A percentile compares a stretch with the other conserved stretches of the same genome.
phyloP scores from a whole-genome alignment of 2,113 vertebrate species.

The Trinectes maculatus region DNA sequence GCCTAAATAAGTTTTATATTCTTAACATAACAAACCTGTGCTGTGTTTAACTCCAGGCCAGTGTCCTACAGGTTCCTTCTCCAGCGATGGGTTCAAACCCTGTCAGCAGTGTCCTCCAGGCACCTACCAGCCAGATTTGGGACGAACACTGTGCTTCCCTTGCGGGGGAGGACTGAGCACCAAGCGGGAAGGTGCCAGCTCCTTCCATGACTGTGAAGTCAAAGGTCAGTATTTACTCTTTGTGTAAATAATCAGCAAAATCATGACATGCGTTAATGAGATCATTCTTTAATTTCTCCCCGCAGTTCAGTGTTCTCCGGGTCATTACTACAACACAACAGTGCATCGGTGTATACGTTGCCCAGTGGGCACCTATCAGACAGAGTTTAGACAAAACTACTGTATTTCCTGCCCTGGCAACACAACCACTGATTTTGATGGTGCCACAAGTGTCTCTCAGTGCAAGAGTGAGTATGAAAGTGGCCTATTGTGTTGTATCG shows the following conservation, averaged over 20 bases:
- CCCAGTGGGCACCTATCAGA: slow-evolving; percentile 92
- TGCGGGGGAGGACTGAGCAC: slow-evolving; percentile 94
- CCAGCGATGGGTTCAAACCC: slow-evolving; percentile 92
- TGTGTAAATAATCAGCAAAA: background rate
- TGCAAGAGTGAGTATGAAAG: slow-evolving; percentile 90
- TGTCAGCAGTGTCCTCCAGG: slow-evolving; percentile 91
- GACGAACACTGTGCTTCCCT: slow-evolving; percentile 91
- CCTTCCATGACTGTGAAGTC: slow-evolving; percentile 97
- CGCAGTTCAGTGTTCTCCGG: slow-evolving; percentile 94
- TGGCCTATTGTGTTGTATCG: background rate
- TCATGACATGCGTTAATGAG: background rate
- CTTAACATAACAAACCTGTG: background rate
- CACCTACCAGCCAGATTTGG: slow-evolving; percentile 91
- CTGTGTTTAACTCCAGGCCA: slow-evolving; percentile 83
- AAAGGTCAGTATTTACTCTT: slow-evolving; percentile 83
- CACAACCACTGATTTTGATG: slow-evolving; percentile 96
- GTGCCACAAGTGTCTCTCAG: slow-evolving; percentile 94
- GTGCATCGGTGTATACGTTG: slow-evolving; percentile 97
- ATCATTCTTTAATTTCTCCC: slow-evolving; percentile 15
- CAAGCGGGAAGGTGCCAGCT: slow-evolving; percentile 90
- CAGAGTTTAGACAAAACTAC: slow-evolving; percentile 96
- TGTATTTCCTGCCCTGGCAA: slow-evolving; percentile 96
- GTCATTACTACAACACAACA: slow-evolving; percentile 97
- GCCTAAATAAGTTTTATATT: background rate
- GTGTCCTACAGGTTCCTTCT: slow-evolving; percentile 90